phyloP scores from a whole-genome alignment of 2,888 invertebrate species.

The Polydesmus complanatus region DNA sequence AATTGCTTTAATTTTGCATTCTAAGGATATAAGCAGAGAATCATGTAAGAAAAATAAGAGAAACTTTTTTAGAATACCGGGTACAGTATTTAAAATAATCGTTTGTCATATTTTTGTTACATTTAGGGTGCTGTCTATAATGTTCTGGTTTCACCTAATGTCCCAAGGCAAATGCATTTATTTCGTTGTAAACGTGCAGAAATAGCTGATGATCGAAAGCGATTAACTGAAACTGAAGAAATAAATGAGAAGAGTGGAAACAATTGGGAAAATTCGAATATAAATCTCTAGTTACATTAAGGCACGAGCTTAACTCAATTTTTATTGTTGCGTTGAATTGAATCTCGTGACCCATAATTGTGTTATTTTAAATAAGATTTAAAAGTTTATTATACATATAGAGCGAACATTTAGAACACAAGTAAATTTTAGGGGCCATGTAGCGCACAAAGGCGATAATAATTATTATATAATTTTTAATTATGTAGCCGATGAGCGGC shows the following conservation, averaged over 20 bases:
- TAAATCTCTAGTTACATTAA: neutral
- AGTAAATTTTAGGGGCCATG: too few species aligned
- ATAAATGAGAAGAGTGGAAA: neutral
- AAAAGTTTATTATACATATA: too few species aligned
- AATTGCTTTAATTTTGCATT: neutral
- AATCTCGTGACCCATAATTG: too few species aligned
- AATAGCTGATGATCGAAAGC: neutral
- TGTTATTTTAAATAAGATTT: too few species aligned
- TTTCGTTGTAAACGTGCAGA: neutral
- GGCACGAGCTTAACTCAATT: too few species aligned
- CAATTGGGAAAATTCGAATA: neutral
- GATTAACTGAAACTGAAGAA: neutral
- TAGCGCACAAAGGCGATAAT: too few species aligned
- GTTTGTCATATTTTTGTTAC: neutral
- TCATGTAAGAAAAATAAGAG: neutral
- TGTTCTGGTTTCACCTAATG: neutral
- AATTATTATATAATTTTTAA: too few species aligned
- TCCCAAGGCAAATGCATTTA: neutral
- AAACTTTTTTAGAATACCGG: neutral
- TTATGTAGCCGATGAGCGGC: too few species aligned
- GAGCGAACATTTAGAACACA: too few species aligned
- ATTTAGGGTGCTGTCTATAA: neutral
- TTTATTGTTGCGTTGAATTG: too few species aligned
- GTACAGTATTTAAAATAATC: neutral
- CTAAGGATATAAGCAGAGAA: neutral